Conservation (phyloP, 2,888 invertebrate genomes). For the Uropetala carovei region DNA sequence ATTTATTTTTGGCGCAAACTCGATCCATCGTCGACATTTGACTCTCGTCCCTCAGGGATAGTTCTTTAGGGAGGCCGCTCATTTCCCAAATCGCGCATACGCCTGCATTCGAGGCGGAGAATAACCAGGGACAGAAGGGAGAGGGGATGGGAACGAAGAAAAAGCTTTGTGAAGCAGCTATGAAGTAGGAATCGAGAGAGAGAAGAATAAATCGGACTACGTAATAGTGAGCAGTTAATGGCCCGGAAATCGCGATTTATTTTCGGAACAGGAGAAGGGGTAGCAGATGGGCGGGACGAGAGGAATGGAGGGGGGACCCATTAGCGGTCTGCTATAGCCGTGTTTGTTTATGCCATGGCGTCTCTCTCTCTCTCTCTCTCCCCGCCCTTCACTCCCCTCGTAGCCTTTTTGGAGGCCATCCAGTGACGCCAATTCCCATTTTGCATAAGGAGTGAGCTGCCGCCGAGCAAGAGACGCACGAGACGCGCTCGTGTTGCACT, state of each 20-base stretch:
- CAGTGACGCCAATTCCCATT: constrained; percentile 25
- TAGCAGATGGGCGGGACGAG: neutral
- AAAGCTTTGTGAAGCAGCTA: neutral
- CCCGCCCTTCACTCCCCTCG: neutral
- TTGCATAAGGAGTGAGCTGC: neutral
- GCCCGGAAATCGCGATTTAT: constrained; percentile 58
- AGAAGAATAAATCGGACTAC: constrained; percentile 4
- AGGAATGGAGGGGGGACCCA: neutral
- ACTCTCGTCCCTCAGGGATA: neutral
- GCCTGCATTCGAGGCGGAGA: neutral
- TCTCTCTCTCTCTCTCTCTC: neutral
- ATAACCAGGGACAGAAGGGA: neutral
- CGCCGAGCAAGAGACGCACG: neutral
- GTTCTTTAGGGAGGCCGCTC: neutral
- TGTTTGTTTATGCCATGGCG: constrained; percentile 23
- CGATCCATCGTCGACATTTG: neutral
- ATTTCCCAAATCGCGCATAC: neutral
- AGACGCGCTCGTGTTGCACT: neutral
- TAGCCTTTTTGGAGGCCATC: neutral
- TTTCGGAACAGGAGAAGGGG: constrained; percentile 16
- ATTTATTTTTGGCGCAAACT: neutral
- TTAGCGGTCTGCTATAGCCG: constrained; percentile 23
- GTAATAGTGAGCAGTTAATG: constrained; percentile 1
- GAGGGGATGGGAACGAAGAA: neutral
- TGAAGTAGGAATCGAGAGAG: neutral